Evolutionary conservation across 2,888 invertebrate species (phyloP).

Genomic region (Xestobium rufovillosum): DNA sequence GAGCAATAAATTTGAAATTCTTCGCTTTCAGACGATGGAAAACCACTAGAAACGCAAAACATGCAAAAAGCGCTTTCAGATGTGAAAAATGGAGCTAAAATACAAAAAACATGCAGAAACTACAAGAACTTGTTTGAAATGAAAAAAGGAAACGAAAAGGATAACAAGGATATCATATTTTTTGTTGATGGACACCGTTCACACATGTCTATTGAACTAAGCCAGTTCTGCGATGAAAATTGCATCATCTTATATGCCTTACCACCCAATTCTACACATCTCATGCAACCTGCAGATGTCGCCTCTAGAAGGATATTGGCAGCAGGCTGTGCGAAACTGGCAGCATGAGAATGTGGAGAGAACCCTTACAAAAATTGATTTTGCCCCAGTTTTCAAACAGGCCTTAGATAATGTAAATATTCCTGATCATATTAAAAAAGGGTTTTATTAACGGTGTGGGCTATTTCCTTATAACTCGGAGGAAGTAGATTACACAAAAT

Average conservation of each 20-base stretch:
- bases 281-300: constrained; percentile 28
- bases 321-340: constrained; percentile 19
- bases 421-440: constrained; percentile 16
- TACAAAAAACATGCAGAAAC: constrained; percentile 11
- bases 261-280: constrained; percentile 23
- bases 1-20: constrained; percentile 9
- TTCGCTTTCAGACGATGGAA: too few species aligned
- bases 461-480: constrained; percentile 23
- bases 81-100: constrained; percentile 15
- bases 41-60: too few species aligned
- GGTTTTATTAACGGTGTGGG: constrained; percentile 21
- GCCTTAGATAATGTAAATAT: constrained; percentile 14
- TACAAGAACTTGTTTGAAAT: constrained; percentile 28
- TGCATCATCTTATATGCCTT: constrained; percentile 22
- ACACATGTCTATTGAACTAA: constrained; percentile 23
- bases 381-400: constrained; percentile 21
- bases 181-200: constrained; percentile 29
- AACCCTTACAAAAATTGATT: constrained; percentile 21
- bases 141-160: constrained; percentile 29
- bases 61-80: constrained; percentile 13
- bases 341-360: constrained; percentile 14
- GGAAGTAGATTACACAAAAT: constrained; percentile 23
- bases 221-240: constrained; percentile 24
- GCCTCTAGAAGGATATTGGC: constrained; percentile 24
- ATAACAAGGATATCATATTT: constrained; percentile 24